Evolutionary conservation across 2,797 vertebrate genomes (phyloP), one percentile per base, ranked within the genome.

Genomic region (Bovichtus diacanthus): DNA sequence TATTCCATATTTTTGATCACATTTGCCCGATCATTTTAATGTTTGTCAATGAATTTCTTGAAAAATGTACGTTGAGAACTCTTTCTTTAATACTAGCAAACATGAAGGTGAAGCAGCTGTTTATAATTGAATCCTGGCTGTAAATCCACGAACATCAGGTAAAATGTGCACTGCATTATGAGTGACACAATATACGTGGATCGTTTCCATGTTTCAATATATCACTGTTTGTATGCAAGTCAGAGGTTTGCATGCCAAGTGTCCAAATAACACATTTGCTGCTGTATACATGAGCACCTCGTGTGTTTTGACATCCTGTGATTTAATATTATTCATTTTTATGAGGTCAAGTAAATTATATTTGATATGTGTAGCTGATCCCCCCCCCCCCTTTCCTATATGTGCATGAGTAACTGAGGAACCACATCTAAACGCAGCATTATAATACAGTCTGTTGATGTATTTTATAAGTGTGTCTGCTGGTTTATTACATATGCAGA

Each of bases 401-500:
- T 87, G 83, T 88, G 87, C 86, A 83, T 25, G 76, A 80, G 90
- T 80, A 90, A 88, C 72, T 86, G 88, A 87, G 81, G 87, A 87
- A 82, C 87, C 88, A 90, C 90, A 92, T 87, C 82, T 90, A 82
- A 91, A 91, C 76, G 61, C 86, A 85, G 85, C 81, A 84, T 89
- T 86, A 86, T 93, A 92, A 93, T 92, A 88, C 88, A 85, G 90
- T 91, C 88, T 91, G 84, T 92, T 93, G 90, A 93, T 93, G 90
- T 90, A 93, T 94, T 94, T 94, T 94, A 92, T 93, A 92, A 94
- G 91, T 92, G 91, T 93, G 93, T 92, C 91, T 94, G 90, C 86
- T 87, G 88, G 87, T 92, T 91, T 93, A 94, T 92, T 95, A 94
- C 94, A 95, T 92, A 95, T 94, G 92, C 94, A 95, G 92, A 93